Base-by-base conservation (phyloP, 2,888 invertebrate species). In the Pimpla rufipes region DNA sequence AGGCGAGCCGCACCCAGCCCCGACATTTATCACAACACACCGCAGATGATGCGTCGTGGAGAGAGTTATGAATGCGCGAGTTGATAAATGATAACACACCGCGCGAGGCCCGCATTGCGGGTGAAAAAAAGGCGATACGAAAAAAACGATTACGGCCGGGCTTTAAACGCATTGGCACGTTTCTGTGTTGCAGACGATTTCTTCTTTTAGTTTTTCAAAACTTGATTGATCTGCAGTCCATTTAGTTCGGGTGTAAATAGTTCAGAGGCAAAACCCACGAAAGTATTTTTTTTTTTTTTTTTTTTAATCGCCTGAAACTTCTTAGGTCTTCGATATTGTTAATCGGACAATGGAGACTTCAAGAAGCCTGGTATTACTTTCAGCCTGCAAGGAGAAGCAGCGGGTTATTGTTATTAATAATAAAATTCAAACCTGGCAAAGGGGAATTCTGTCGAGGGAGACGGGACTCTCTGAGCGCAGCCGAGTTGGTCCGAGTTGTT, bases 31-130 rank as follows among this genome's bases (percentile, higher is more conserved):
- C 83, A 78, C 62, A 52, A 77, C 64, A 77, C 74, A 74, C 80
- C 83, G 35, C 83, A 80, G 83, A 84, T 80, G 83, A 84, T 80
- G 68, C 80, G 74, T n/a, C 77, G 73, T 16, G 57, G 68, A n/a
- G 45, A 79, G 77, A 81, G 77, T 80, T 80, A 84, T 80, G 74
- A 84, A 84, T 81, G 78, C 83, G 70, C 64, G 59, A 74, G 40
- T 57, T 84, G 83, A 84, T 84, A 78, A 84, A 80, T 78, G 83
- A 80, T 75, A 74, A 73, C 68, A 50, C 50, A 42, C n/a, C 47
- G 66, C 35, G 64, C 35, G 68, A 78, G 59, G 23, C 64, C 23
- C 64, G 13, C 55, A 70, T 64, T 64, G 70, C 10, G 57, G n/a
- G 0, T 16, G 45, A 37, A 68, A 77, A 77, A 76, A 64, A 64